Evolutionary conservation across 2,888 invertebrate genomes (phyloP).

Genomic region (Myopa testacea): DNA sequence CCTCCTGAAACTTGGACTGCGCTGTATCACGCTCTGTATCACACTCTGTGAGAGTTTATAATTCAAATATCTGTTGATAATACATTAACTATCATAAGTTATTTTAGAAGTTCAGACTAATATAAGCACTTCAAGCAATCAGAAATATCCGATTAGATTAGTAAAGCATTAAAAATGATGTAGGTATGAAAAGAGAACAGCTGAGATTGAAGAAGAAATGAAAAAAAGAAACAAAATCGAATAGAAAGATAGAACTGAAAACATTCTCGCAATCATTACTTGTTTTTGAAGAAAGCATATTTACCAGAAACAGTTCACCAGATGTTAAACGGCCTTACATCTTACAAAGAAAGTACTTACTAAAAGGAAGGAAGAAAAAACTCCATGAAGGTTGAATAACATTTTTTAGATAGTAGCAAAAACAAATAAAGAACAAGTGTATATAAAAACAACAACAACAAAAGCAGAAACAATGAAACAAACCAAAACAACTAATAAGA

Average conservation of each 20-base stretch:
- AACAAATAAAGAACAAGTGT: neutral
- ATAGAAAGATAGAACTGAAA: neutral
- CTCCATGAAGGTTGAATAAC: no score
- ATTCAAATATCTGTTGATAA: neutral
- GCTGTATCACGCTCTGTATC: no score
- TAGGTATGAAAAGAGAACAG: constrained; percentile 37
- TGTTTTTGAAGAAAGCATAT: neutral
- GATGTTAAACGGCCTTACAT: no score
- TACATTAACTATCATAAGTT: neutral
- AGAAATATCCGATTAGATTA: constrained; percentile 52
- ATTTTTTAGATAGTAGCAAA: neutral
- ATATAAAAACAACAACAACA: neutral
- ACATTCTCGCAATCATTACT: neutral
- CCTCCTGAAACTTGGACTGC: no score
- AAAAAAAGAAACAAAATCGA: neutral
- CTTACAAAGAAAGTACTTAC: no score
- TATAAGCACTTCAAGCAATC: constrained; percentile 52
- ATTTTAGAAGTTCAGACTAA: neutral
- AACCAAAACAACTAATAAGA: no score
- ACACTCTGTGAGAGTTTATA: no score
- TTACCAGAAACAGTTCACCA: no score
- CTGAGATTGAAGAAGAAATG: constrained; percentile 42
- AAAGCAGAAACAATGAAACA: neutral
- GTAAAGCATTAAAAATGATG: constrained; percentile 47
- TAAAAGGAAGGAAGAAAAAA: no score